Evolutionary conservation across 2,113 vertebrate genomes (phyloP), one percentile per base, ranked within the genome.

Genomic region (Eudorcas thomsonii): DNA sequence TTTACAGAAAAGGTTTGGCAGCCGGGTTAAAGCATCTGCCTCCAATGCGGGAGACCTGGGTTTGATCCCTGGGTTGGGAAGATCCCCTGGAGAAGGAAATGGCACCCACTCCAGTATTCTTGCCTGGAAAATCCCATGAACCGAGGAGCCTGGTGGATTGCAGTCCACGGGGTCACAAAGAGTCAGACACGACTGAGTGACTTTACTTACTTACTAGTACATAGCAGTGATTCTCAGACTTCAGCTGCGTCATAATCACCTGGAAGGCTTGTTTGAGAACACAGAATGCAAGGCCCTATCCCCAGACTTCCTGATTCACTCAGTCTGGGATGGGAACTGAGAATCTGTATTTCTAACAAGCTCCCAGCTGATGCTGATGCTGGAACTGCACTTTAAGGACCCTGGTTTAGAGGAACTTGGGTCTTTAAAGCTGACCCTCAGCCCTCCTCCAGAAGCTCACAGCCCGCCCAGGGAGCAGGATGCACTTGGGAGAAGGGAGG

Each of bases 401-500:
- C 2, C 60, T 7, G 14, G 26, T 23, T 88, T 62, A 45, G 52
- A 82, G 86, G n/a, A 23, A 64, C 28, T 17, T 43, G 52, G 52
- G 36, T 48, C 96, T 83, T 86, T 86, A 39, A n/a, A 96, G 36
- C 83, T 48, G 87, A 78, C 19, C 12, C 50, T 39, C 12, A 74
- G 52, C 43, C n/a, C 28, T 78, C 33, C 45, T 90, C 62, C 36
- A n/a, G 60, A 48, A 89, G 15, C 45, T 55, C 0, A 0, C 15
- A 54, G 64, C 0, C 45, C 4, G 0, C 74, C 0, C 10, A 17
- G 60, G 71, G 30, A 80, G 78, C 11, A 5, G 17, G 0, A 0
- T 2, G 43, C 7, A 3, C 74, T 0, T 0, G 10, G n/a, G 48
- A 50, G 39, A 25, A 33, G 15, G 6, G 5, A 77, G 30, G 9